Conservation (phyloP, 2,888 invertebrate genomes). For the Caprella mutica region DNA sequence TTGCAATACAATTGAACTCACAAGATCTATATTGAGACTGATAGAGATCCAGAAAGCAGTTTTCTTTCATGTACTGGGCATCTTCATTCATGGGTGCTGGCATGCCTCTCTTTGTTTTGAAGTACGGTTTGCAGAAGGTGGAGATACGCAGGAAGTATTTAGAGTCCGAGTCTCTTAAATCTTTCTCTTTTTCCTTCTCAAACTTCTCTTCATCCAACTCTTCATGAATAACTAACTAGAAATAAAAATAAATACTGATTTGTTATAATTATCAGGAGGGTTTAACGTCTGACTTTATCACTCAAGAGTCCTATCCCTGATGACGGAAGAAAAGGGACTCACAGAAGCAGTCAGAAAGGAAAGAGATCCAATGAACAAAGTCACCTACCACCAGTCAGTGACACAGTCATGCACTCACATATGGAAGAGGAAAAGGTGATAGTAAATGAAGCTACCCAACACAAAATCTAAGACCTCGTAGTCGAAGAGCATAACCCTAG, state of each 20-base stretch:
- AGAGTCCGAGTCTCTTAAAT: background rate
- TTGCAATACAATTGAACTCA: conserved; percentile 14
- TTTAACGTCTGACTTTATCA: no score
- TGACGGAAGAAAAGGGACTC: no score
- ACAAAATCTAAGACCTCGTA: no score
- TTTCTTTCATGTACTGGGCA: conserved; percentile 17
- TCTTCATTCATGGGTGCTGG: conserved; percentile 27
- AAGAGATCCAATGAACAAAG: no score
- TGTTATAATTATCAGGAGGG: no score
- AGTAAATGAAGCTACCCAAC: no score
- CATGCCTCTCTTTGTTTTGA: conserved; percentile 23
- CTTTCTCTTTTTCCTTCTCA: background rate
- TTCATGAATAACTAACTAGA: conserved; percentile 11
- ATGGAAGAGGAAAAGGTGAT: no score
- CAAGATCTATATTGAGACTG: conserved; percentile 13
- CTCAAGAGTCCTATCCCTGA: no score
- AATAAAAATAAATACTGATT: background rate
- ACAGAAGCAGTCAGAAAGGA: no score
- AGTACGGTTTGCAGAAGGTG: conserved; percentile 18
- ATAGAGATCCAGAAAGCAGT: conserved; percentile 22
- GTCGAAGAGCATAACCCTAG: no score
- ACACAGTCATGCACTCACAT: no score
- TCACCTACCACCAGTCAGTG: no score
- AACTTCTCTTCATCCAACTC: background rate
- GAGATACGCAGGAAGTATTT: conserved; percentile 15